Conservation (phyloP, 2,797 vertebrate genomes). For the Myotis findleyi region DNA sequence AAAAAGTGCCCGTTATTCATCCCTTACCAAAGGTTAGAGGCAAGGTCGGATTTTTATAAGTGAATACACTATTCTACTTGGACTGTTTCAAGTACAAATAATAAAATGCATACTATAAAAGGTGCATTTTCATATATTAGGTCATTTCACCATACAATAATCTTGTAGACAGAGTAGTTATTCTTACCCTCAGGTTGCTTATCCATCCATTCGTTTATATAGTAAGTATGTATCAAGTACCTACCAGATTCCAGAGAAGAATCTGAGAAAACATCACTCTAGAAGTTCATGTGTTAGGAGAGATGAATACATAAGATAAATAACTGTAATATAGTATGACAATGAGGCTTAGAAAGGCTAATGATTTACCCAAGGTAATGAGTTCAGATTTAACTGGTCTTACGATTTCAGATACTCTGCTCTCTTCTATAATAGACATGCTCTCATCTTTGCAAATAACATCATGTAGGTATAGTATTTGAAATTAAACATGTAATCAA, state of each 20-base stretch:
- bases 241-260: not conserved
- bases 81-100: conserved; percentile 42
- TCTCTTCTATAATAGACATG: not conserved
- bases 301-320: not conserved
- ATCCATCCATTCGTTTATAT: not conserved
- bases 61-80: not conserved
- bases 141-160: not conserved
- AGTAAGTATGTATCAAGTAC: not conserved
- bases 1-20: not conserved
- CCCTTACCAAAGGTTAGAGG: not conserved
- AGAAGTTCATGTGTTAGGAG: not conserved
- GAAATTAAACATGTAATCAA: conserved; percentile 21
- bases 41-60: not conserved
- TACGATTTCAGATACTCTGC: not conserved
- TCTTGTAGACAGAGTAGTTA: not conserved
- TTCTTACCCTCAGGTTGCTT: not conserved
- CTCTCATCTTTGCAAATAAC: conserved; percentile 9
- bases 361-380: not conserved
- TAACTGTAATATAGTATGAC: not conserved
- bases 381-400: not conserved
- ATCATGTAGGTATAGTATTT: not conserved
- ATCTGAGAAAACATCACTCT: not conserved
- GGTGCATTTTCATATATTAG: not conserved
- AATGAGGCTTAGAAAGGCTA: conserved; percentile 24
- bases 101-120: conserved; percentile 3